Evolutionary conservation across 2,113 vertebrate genomes (phyloP), one percentile per base, ranked within the genome.

Genomic region (Motacilla alba): DNA sequence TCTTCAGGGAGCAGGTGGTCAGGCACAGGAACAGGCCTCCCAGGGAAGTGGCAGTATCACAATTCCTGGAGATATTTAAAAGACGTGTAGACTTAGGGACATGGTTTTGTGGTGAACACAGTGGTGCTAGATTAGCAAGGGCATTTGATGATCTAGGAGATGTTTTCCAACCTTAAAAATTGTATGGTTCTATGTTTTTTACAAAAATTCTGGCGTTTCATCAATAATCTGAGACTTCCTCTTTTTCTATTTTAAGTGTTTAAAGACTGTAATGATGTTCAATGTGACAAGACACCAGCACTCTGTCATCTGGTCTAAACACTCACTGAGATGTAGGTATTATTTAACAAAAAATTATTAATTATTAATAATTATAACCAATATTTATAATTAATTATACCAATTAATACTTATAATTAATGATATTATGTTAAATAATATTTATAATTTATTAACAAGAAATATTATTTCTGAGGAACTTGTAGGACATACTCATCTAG

Each of bases 241-340:
- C 15, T 84, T 20, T 68, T 88, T 78, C 15, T 80, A 43, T 59
- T 67, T 46, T 39, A 26, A 2, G 4, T 39, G 3, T 75, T 78
- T 79, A 24, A 59, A 47, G 49, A 43, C 55, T 1, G 33, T 23
- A 39, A 55, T 31, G 37, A n/a, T 64, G 15, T 50, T 84, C 53
- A 76, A 3, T 27, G 22, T 31, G 21, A 10, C 28, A 52, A 62
- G 52, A 52, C 13, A 63, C 28, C 7, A 52, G 16, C 10, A 49
- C 22, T 56, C 20, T 58, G 17, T 39, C 13, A 24, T 68, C 43
- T 58, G 9, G 7, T 15, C 62, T 62, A 58, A 62, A 55, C 5
- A 30, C 3, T 70, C 43, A 37, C 8, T 74, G 35, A 73, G 4
- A 68, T 1, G 15, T 70, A 59, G 1, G 0, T 35, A 52, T 52